Evolutionary conservation across 2,113 vertebrate species (phyloP), one percentile per base, ranked within the genome.

Genomic region (Chroicocephalus ridibundus): DNA sequence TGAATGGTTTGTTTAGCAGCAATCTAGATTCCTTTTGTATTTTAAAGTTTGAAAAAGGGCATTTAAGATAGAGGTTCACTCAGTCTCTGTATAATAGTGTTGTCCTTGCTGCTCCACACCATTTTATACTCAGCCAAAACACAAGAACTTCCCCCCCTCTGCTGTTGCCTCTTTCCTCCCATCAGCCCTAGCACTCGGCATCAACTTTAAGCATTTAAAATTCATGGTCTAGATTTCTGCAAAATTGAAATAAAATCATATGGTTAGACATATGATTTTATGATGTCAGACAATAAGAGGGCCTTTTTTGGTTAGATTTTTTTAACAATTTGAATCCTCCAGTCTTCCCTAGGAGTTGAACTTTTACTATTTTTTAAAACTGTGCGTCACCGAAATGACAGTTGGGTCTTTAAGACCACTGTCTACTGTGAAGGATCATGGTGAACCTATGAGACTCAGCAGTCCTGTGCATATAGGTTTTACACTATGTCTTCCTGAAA

Each of bases 111-210:
- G 29, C 24, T 79, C 19, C 49, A 62, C 40, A 46, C 5, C 3
- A 13, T 64, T 68, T 54, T 10, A 24, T 24, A 6, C 29, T 29
- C 18, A 15, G 21, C 3, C n/a, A 52, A 61, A 61, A 61, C 20
- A 5, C 19, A 42, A 19, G 24, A 86, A 49, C 29, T 36, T 38
- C 15, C 27, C 21, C 20, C 20, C 6, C 31, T 60, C 32, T 4
- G 0, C 51, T 61, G 14, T 17, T 57, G 46, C 21, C 27, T 36
- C 36, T 77, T 57, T 49, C 25, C 40, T 96, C 25, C 54, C 25
- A 22, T 25, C 40, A 44, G 27, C 47, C 34, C 0, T 1, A 65
- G 70, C 34, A 58, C 1, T 3, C 0, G 0, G 9, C 21, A 32
- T 29, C 36, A 77, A 6, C 18, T 70, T 42, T 1, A 85, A 47